A percentile compares a stretch with the other conserved stretches of the same genome.
These are phyloP conservation scores for Nysson spinosus DNA, from an alignment of 2,888 invertebrate species.

Conservation along the genomic window DNA sequence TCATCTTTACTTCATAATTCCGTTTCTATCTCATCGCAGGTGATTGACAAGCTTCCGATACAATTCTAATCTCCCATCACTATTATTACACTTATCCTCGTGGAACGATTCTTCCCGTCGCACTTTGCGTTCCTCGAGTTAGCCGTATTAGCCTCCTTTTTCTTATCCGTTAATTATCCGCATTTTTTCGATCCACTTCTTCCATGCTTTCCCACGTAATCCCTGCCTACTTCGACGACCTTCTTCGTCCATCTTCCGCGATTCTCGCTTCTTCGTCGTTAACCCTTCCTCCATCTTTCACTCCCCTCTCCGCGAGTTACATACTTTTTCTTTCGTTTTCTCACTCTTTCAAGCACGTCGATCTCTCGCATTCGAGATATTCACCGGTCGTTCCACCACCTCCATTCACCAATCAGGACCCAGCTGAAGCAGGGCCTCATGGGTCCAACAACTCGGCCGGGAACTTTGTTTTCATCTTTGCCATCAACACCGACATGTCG, in stretches of 20 bases:
- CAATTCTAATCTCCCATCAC: too few species aligned
- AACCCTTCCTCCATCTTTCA: background rate
- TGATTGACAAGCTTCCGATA: too few species aligned
- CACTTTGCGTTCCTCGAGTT: too few species aligned
- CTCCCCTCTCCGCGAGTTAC: background rate
- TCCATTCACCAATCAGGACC: conserved; percentile 18
- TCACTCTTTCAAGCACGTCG: conserved; percentile 3
- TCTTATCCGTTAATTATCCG: too few species aligned
- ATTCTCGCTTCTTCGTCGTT: background rate
- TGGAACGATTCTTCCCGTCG: too few species aligned
- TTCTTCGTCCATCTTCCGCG: conserved; percentile 1
- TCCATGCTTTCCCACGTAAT: too few species aligned
- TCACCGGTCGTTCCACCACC: conserved; percentile 38
- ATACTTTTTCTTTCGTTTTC: background rate
- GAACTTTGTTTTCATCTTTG: conserved; percentile 37
- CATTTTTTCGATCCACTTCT: too few species aligned
- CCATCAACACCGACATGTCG: conserved; percentile 47
- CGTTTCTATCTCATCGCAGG: too few species aligned
- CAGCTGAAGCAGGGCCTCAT: conserved; percentile 18
- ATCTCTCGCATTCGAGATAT: conserved; percentile 34
- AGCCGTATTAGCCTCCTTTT: too few species aligned
- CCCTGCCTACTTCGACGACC: too few species aligned
- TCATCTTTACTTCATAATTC: conserved; percentile 11
- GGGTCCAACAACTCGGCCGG: conserved; percentile 26
- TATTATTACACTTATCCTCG: too few species aligned